Base-by-base conservation (phyloP, 2,888 invertebrate species). In the Ophonus ardosiacus region DNA sequence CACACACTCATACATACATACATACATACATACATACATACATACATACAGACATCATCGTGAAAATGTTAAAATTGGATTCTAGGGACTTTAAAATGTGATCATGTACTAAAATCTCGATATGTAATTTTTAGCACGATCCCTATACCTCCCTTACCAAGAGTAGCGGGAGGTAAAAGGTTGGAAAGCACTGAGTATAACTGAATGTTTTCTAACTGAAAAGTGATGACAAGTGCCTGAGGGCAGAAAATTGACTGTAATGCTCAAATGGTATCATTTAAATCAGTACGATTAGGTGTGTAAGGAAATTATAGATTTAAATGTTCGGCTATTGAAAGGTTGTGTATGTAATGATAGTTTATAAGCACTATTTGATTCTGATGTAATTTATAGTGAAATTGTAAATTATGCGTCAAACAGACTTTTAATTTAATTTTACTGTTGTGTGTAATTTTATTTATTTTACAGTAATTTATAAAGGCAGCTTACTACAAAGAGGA, bases 221-320 rank as follows among this genome's bases (percentile, higher is more conserved):
- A 56, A 74, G 76, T 83, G 83, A 83, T 83, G 83, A 74, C 40
- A 83, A 83, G 83, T 83, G 83, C 83, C 78, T 78, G 31, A 78
- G 57, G 78, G 78, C 78, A 21, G 57, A 78, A 57, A 51, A 74
- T 18, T 74, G 71, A 74, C 71, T 74, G 71, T 74, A 74, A 74
- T 74, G 71, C 71, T 74, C 71, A 74, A 74, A 43, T 17, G 43
- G 71, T 43, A 74, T 74, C 71, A 74, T 74, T 74, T 74, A 68
- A 63, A 68, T 38, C 38, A 43, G 43, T 40, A 74, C 13, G 71
- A 74, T 43, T 43, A 74, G 13, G 13, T 43, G 43, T 74, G 17
- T 74, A 74, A 74, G 38, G 24, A 74, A 43, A 74, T 43, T 68
- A 43, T 40, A 74, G 40, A 74, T 21, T 18, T 43, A 21, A 74